Conservation (phyloP, 2,113 vertebrate genomes). For the Crotalus viridis region DNA sequence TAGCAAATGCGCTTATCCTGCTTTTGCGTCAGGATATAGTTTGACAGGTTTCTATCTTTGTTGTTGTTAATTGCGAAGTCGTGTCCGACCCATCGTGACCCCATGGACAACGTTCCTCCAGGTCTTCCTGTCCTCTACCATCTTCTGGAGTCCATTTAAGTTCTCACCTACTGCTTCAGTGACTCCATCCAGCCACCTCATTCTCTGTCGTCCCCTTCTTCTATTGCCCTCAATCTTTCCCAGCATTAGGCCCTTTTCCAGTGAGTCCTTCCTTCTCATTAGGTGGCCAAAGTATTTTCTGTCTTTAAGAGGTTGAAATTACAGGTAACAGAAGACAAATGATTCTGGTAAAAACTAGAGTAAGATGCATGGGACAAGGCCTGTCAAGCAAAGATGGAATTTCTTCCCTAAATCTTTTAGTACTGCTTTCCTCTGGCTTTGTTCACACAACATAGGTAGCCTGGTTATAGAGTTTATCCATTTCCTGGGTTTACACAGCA, state of each 20-base stretch:
- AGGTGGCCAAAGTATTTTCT: too few species aligned
- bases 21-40: background rate
- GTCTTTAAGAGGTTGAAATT: background rate
- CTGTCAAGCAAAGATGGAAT: background rate
- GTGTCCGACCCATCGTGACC: too few species aligned
- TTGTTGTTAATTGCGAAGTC: too few species aligned
- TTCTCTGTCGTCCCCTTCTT: too few species aligned
- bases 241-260: too few species aligned
- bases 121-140: too few species aligned
- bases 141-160: too few species aligned
- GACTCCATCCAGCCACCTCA: too few species aligned
- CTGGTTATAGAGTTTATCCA: background rate
- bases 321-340: background rate
- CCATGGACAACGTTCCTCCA: too few species aligned
- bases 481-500: background rate
- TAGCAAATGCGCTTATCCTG: background rate
- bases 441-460: background rate
- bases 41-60: background rate
- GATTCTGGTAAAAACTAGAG: background rate
- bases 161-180: too few species aligned
- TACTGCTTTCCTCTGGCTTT: background rate
- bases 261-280: too few species aligned
- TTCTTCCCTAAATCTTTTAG: background rate
- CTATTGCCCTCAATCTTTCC: too few species aligned
- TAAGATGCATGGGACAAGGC: background rate